These are phyloP conservation scores for Glaucomys volans DNA, from an alignment of 2,113 vertebrate species.

Conservation along the genomic window DNA sequence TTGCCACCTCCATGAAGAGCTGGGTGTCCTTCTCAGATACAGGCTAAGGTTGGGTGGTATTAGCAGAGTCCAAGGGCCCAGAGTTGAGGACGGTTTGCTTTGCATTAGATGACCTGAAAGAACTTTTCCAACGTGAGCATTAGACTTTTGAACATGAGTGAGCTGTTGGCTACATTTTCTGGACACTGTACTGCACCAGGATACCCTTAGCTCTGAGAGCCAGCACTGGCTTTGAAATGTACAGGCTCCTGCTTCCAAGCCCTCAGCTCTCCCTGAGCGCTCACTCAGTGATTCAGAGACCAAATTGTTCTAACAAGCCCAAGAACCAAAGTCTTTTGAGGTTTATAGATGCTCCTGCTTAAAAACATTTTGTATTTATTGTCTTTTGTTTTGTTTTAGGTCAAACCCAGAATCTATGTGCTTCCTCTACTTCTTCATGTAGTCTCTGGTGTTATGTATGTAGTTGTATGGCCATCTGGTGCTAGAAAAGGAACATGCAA, in stretches of 20 bases:
- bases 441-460: background rate
- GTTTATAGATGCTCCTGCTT: background rate
- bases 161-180: slow-evolving; percentile 83
- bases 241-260: slow-evolving; percentile 70
- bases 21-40: slow-evolving; percentile 34
- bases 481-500: slow-evolving; percentile 33
- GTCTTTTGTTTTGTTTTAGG: background rate
- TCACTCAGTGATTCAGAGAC: slow-evolving; percentile 78
- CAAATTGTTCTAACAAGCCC: slow-evolving; percentile 65
- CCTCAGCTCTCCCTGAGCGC: slow-evolving; percentile 66
- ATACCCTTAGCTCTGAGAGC: slow-evolving; percentile 77
- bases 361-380: background rate
- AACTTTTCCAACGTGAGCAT: slow-evolving; percentile 67
- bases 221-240: slow-evolving; percentile 82
- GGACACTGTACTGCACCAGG: slow-evolving; percentile 79
- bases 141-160: slow-evolving; percentile 82
- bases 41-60: slow-evolving; percentile 62
- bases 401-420: background rate
- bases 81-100: slow-evolving; percentile 63
- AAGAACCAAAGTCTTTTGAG: slow-evolving; percentile 28
- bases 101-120: slow-evolving; percentile 65
- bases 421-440: background rate
- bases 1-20: background rate
- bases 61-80: slow-evolving; percentile 32
- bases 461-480: background rate